Conservation (phyloP, 2,113 vertebrate species). For the Corythaeola cristata region DNA sequence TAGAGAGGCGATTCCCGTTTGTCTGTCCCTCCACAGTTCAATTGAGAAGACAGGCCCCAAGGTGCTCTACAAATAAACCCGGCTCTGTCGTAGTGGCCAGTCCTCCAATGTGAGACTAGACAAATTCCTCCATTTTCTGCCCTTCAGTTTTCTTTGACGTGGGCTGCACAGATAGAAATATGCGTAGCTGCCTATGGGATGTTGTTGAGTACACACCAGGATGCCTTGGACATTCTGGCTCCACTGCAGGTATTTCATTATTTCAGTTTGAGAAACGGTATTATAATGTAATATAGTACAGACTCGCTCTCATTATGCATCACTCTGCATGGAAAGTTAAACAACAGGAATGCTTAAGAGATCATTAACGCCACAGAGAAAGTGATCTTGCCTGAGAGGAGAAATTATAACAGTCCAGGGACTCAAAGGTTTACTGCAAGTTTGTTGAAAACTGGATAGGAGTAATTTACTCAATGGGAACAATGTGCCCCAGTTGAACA, state of each 20-base stretch:
- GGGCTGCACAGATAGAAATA: background rate
- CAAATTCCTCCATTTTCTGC: background rate
- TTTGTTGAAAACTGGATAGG: background rate
- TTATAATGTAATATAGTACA: conserved; percentile 9
- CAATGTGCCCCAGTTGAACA: background rate
- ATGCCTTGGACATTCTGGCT: background rate
- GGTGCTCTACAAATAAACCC: background rate
- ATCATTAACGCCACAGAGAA: background rate
- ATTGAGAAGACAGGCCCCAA: background rate
- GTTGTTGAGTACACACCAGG: background rate
- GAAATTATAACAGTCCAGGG: background rate
- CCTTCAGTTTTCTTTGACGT: background rate
- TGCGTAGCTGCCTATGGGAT: background rate
- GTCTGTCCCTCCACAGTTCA: background rate
- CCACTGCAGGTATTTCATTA: conserved; percentile 21
- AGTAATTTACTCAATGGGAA: background rate
- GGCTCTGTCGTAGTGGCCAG: fast-evolving
- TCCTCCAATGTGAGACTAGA: background rate
- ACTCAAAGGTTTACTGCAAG: background rate
- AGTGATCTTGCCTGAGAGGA: background rate
- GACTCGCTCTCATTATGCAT: background rate
- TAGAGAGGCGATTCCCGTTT: background rate
- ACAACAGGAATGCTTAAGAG: background rate
- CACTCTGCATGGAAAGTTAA: background rate
- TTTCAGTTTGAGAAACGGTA: background rate